Base-by-base conservation (phyloP, 2,113 vertebrate genomes). In the Colinus virginianus region DNA sequence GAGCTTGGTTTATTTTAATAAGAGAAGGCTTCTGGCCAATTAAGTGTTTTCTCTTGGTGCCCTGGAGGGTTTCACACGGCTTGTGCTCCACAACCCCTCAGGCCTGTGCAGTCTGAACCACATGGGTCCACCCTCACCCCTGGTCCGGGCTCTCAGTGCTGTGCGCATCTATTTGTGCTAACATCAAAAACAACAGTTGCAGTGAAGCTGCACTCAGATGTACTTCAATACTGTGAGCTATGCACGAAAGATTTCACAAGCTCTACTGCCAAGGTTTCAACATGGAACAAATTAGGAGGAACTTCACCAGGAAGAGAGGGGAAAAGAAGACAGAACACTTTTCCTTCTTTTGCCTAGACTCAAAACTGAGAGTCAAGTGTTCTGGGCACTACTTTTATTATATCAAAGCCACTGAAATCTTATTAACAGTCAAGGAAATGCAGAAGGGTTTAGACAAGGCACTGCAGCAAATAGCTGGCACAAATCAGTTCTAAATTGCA, bases 251-350 rank as follows among this genome's bases (percentile, higher is more conserved):
- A 61, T 62, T 86, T 96, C 96, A 78, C 72, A 90, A 94, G 94
- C 62, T 89, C 88, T 93, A 59, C 10, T 1, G 13, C 70, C 78
- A 92, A 64, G 76, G 71, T 55, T 91, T 90, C 72, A 96, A 82
- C 68, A 89, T 94, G 94, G 95, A 95, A 96, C 87, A 93, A 94
- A 94, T 95, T 42, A 95, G 75, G 81, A 79, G 66, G 75, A 62
- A 58, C 76, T 81, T 91, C 84, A 86, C 61, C 49, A 84, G 7
- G 9, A 40, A 96, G 91, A 87, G 82, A 48, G 45, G 55, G 66
- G 36, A 90, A 68, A 92, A 40, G 79, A 84, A 55, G 25, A 18
- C 56, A 92, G 88, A 75, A 86, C 64, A 42, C 75, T 68, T 46
- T 63, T 48, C 55, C 55, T n/a, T 77, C 51, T 68, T 79, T 28